Evolutionary conservation across 2,888 invertebrate genomes (phyloP).

Genomic region (Nasonovia ribisnigri): DNA sequence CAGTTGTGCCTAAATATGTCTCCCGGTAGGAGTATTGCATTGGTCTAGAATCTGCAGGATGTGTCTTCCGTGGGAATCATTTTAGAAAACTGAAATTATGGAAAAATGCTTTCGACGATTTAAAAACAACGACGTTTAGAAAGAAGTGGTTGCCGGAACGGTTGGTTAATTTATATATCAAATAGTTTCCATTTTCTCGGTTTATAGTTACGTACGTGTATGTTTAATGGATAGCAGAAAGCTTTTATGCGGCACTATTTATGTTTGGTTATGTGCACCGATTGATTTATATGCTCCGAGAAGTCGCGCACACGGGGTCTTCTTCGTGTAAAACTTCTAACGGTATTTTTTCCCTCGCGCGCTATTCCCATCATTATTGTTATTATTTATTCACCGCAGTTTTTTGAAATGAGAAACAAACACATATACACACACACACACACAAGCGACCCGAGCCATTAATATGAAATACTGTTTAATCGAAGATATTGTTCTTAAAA

Average conservation of each 20-base stretch:
- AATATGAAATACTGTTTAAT: slow-evolving; percentile 65
- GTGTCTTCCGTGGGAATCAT: not conserved
- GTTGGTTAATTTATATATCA: slow-evolving; percentile 60
- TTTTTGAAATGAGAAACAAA: slow-evolving; percentile 64
- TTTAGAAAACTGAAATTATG: not conserved
- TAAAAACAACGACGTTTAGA: slow-evolving; percentile 22
- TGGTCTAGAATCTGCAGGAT: not conserved
- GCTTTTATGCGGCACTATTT: slow-evolving; percentile 62
- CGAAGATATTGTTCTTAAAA: slow-evolving; percentile 65
- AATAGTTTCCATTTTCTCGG: slow-evolving; percentile 64
- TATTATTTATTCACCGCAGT: slow-evolving; percentile 65
- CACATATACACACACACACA: slow-evolving; percentile 38
- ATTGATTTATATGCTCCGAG: slow-evolving; percentile 63
- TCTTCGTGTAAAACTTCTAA: slow-evolving; percentile 51
- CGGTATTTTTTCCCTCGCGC: slow-evolving; percentile 59
- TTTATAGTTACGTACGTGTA: slow-evolving; percentile 40
- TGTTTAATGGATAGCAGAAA: slow-evolving; percentile 62
- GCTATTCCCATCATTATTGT: slow-evolving; percentile 63
- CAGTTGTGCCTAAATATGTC: not conserved
- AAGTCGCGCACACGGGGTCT: slow-evolving; percentile 49
- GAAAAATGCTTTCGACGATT: not conserved
- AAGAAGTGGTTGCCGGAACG: slow-evolving; percentile 35
- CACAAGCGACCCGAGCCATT: slow-evolving; percentile 62
- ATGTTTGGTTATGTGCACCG: slow-evolving; percentile 62
- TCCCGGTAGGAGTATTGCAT: not conserved